Percentiles rank a stretch among this genome's conserved stretches.
These are phyloP conservation scores for Nemapogon koenigi DNA, from an alignment of 2,888 invertebrate genomes.

Conservation along the genomic window DNA sequence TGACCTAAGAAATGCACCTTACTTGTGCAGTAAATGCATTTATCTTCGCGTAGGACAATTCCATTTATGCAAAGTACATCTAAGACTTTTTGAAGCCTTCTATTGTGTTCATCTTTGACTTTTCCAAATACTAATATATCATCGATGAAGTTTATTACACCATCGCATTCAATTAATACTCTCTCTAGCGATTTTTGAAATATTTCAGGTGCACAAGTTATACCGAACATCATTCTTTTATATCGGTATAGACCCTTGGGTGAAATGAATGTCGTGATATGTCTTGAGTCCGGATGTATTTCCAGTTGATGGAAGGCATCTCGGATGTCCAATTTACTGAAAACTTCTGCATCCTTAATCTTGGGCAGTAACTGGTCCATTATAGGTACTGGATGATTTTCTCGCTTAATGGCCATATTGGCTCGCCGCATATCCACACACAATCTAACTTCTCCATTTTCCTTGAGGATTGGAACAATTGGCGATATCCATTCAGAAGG, in stretches of 20 bases:
- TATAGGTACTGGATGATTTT: too few species aligned
- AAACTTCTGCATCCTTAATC: too few species aligned
- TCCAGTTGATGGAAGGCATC: too few species aligned
- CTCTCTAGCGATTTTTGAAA: slow-evolving; percentile 33
- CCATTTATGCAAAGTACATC: slow-evolving; percentile 11
- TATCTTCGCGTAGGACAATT: slow-evolving; percentile 17
- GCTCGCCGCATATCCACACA: slow-evolving; percentile 12
- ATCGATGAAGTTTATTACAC: slow-evolving; percentile 27
- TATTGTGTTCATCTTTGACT: slow-evolving; percentile 23
- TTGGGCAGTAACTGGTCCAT: too few species aligned
- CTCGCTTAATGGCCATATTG: too few species aligned
- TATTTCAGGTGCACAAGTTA: slow-evolving; percentile 36
- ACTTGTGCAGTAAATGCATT: slow-evolving; percentile 22
- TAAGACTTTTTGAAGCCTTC: slow-evolving; percentile 18
- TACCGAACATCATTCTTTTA: slow-evolving; percentile 33
- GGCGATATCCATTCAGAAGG: slow-evolving; percentile 21
- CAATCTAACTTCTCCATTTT: slow-evolving; percentile 17
- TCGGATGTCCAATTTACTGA: too few species aligned
- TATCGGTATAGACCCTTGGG: too few species aligned
- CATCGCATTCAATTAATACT: slow-evolving; percentile 25
- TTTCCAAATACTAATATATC: slow-evolving; percentile 29
- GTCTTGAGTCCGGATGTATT: too few species aligned
- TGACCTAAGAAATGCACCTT: slow-evolving; percentile 23
- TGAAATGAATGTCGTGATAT: too few species aligned
- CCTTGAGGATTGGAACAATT: slow-evolving; percentile 21